Evolutionary conservation across 2,888 invertebrate species (phyloP).

Genomic region (Lepidocyrtinus sp.): DNA sequence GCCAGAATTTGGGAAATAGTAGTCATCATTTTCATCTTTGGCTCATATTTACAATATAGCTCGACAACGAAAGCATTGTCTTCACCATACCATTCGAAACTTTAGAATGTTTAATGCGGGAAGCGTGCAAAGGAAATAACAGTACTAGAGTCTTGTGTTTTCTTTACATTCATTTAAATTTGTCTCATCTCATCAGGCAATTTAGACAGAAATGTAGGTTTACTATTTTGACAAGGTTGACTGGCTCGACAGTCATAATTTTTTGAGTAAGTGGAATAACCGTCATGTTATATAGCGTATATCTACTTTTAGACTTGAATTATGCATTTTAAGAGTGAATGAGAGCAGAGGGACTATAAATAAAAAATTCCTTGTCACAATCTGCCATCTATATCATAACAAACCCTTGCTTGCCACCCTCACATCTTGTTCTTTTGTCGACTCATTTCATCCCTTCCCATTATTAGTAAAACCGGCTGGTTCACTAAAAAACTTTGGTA

Average conservation of each 20-base stretch:
- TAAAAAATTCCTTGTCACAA: constrained; percentile 40
- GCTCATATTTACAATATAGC: constrained; percentile 43
- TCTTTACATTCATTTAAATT: constrained; percentile 50
- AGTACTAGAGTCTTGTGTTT: not conserved
- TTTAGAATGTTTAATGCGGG: constrained; percentile 21
- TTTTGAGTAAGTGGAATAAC: too few species aligned
- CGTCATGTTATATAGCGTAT: too few species aligned
- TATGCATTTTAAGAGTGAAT: constrained; percentile 50
- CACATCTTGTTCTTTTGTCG: constrained; percentile 21
- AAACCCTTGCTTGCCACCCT: constrained; percentile 8
- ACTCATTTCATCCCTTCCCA: too few species aligned
- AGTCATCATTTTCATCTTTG: constrained; percentile 40
- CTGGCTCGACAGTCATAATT: constrained; percentile 43
- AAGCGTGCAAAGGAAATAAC: not conserved
- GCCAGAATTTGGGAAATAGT: constrained; percentile 21
- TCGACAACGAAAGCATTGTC: constrained; percentile 45
- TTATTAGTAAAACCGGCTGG: too few species aligned
- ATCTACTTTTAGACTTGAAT: too few species aligned
- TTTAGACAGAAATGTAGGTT: constrained; percentile 30
- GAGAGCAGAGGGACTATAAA: constrained; percentile 44
- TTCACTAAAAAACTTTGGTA: too few species aligned
- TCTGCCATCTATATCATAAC: constrained; percentile 8
- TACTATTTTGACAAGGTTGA: constrained; percentile 55
- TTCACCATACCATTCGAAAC: constrained; percentile 34
- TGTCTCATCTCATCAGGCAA: constrained; percentile 55